Percentiles rank a stretch among this genome's conserved stretches.
phyloP scores from a whole-genome alignment of 2,888 invertebrate species.

The Lypha dubia region DNA sequence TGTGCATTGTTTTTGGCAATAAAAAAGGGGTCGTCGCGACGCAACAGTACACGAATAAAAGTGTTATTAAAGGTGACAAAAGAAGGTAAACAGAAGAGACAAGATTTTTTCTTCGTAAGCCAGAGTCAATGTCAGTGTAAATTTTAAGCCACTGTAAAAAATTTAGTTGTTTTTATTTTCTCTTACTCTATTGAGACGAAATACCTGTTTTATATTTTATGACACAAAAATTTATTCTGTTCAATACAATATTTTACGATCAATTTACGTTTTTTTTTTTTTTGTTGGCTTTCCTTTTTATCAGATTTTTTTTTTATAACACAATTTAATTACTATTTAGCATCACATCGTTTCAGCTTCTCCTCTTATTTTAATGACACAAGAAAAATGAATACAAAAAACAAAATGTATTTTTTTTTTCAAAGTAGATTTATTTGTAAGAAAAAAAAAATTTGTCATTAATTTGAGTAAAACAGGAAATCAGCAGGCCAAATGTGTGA shows the following conservation, averaged over 20 bases:
- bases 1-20: background rate
- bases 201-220: constrained; percentile 38
- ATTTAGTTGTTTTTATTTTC: background rate
- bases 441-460: constrained; percentile 58
- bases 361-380: constrained; percentile 15
- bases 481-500: constrained; percentile 61
- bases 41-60: constrained; percentile 13
- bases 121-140: constrained; percentile 1
- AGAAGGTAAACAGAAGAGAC: constrained; percentile 11
- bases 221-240: constrained; percentile 24
- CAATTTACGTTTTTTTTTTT: constrained; percentile 33
- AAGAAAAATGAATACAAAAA: constrained; percentile 3
- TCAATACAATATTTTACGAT: constrained; percentile 51
- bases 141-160: constrained; percentile 45
- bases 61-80: constrained; percentile 70
- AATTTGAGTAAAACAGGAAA: constrained; percentile 60
- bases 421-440: constrained; percentile 11
- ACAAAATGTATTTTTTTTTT: background rate
- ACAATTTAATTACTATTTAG: constrained; percentile 61
- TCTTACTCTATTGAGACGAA: constrained; percentile 8
- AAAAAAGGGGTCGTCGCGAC: background rate
- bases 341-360: constrained; percentile 26
- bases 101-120: background rate
- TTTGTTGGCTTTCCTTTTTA: constrained; percentile 9
- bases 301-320: constrained; percentile 52